phyloP scores from a whole-genome alignment of 2,113 vertebrate genomes.

The Vulpes lagopus region DNA sequence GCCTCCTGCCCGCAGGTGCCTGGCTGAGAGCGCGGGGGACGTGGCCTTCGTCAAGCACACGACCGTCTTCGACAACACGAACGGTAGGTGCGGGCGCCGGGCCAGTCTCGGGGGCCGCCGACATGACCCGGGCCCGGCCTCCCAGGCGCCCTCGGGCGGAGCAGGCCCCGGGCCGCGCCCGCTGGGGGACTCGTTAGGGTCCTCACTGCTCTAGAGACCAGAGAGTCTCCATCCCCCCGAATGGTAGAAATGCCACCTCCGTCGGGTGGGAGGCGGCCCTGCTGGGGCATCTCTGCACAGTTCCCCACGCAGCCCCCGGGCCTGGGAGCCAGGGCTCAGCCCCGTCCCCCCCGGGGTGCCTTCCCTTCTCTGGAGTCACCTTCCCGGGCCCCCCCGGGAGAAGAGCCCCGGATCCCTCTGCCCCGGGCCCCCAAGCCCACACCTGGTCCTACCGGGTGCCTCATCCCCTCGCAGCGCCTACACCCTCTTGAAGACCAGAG shows the following conservation, averaged over 20 bases:
- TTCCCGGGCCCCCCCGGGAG: background rate
- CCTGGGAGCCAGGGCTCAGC: no score
- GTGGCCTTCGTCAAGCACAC: conserved; percentile 97
- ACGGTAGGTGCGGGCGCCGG: conserved; percentile 87
- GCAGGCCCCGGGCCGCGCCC: no score
- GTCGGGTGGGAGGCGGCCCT: background rate
- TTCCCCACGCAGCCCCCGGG: background rate
- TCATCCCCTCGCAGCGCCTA: no score
- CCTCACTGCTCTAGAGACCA: background rate
- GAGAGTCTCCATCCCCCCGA: background rate
- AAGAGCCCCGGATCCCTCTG: background rate
- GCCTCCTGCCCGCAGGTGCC: conserved; percentile 88
- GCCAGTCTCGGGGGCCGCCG: no score
- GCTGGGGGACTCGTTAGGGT: no score
- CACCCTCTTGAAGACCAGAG: background rate
- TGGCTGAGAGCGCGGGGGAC: conserved; percentile 90
- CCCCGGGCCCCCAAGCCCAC: background rate
- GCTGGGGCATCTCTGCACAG: no score
- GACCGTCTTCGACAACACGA: conserved; percentile 94
- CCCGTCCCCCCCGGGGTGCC: background rate
- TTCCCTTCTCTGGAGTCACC: background rate
- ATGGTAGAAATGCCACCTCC: background rate
- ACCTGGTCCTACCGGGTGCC: background rate
- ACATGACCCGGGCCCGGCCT: no score
- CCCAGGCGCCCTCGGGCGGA: no score